phyloP scores from a whole-genome alignment of 2,888 invertebrate genomes.

The Hirtodrosophila duncani region DNA sequence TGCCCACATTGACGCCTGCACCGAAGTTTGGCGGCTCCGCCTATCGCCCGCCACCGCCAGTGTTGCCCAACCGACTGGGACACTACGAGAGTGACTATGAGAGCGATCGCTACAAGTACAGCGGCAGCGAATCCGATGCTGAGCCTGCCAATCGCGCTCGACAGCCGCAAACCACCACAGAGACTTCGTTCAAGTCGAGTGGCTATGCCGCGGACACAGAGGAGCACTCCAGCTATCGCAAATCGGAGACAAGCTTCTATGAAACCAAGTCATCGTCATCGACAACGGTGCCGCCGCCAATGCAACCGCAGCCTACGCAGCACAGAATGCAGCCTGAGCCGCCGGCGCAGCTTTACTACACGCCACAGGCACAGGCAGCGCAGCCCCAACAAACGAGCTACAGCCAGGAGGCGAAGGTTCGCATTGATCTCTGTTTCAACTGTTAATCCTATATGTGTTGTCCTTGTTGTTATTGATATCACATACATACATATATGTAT shows the following conservation, averaged over 20 bases:
- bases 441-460: constrained; percentile 12
- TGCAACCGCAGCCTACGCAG: constrained; percentile 5
- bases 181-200: constrained; percentile 76
- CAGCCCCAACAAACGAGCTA: constrained; percentile 35
- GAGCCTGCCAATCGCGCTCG: constrained; percentile 75
- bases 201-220: constrained; percentile 87
- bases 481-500: too few relatives aligned
- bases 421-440: constrained; percentile 39
- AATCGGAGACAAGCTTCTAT: constrained; percentile 75
- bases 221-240: constrained; percentile 79
- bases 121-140: constrained; percentile 82
- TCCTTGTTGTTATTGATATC: constrained; percentile 39
- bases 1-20: constrained; percentile 80
- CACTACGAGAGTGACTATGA: constrained; percentile 84
- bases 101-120: constrained; percentile 84
- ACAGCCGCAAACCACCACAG: constrained; percentile 57
- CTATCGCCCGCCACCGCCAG: constrained; percentile 80
- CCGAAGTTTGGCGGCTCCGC: constrained; percentile 72
- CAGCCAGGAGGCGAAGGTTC: constrained; percentile 77
- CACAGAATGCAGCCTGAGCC: constrained; percentile 53
- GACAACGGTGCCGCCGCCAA: constrained; percentile 22
- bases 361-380: constrained; percentile 21
- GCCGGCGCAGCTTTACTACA: constrained; percentile 56
- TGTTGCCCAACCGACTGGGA: constrained; percentile 81
- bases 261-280: constrained; percentile 58